Evolutionary conservation across 1,140 invertebrate species (phyloP).

Genomic region (Drosophila pectinifera): DNA sequence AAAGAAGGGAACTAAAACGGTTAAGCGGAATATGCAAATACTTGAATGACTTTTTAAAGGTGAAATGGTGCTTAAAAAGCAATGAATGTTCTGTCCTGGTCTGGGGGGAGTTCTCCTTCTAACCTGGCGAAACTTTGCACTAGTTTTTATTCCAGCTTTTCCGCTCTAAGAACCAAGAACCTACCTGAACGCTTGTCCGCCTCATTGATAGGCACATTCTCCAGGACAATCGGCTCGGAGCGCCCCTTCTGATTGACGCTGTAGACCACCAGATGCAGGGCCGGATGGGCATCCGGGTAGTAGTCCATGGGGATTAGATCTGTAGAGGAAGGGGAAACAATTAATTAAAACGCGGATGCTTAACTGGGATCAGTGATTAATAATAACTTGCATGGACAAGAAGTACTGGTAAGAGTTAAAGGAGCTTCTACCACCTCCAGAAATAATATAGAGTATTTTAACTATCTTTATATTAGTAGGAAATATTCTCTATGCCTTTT

Average conservation of each 20-base stretch:
- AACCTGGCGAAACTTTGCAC: constrained; percentile 55
- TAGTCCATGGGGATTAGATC: constrained; percentile 84
- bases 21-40: constrained; percentile 84
- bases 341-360: constrained; percentile 9
- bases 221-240: constrained; percentile 91
- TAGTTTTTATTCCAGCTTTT: constrained; percentile 18
- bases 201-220: constrained; percentile 94
- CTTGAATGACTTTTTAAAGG: constrained; percentile 84
- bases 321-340: constrained; percentile 17
- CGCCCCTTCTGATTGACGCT: constrained; percentile 94
- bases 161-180: constrained; percentile 45
- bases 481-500: not conserved
- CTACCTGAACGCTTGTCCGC: constrained; percentile 94
- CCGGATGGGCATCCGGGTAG: constrained; percentile 86
- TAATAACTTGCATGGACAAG: constrained; percentile 1
- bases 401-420: no score
- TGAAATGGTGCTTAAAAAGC: constrained; percentile 84
- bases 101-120: constrained; percentile 10
- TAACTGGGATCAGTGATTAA: constrained; percentile 7
- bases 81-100: constrained; percentile 63
- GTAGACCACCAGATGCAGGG: constrained; percentile 91
- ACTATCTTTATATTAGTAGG: not conserved
- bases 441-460: no score
- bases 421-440: no score
- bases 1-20: constrained; percentile 74